phyloP scores from a whole-genome alignment of 2,113 vertebrate species.

The Cynoglossus semilaevis region DNA sequence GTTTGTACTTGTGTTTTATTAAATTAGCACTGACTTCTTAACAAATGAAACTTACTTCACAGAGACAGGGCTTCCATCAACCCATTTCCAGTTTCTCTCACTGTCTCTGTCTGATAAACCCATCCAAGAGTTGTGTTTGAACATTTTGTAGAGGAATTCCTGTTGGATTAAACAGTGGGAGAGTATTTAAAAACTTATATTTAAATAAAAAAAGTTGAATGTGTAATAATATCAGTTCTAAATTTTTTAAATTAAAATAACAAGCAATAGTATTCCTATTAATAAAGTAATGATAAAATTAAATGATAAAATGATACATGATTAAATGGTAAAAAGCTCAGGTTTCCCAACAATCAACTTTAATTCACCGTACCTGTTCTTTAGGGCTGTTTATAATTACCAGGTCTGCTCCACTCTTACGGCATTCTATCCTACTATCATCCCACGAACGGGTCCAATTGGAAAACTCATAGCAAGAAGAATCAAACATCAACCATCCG shows the following conservation, averaged over 20 bases:
- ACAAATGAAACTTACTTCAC: not conserved
- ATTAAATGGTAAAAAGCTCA: too few relatives aligned
- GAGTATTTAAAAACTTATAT: too few relatives aligned
- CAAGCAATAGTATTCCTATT: too few relatives aligned
- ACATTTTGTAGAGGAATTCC: not conserved
- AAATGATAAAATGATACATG: too few relatives aligned
- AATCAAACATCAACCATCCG: conserved; percentile 20
- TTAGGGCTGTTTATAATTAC: conserved; percentile 15
- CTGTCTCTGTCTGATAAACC: conserved; percentile 31
- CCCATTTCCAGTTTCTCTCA: conserved; percentile 52
- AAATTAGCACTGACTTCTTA: not conserved
- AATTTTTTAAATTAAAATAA: too few relatives aligned
- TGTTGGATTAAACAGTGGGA: not conserved
- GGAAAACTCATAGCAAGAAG: conserved; percentile 41
- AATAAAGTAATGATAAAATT: too few relatives aligned
- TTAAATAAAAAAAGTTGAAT: too few relatives aligned
- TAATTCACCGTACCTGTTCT: conserved; percentile 2
- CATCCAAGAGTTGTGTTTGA: not conserved
- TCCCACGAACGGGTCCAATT: conserved; percentile 2
- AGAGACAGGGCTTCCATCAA: conserved; percentile 23
- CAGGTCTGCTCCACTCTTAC: conserved; percentile 32
- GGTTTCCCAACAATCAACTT: too few relatives aligned
- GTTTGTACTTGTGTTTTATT: too few relatives aligned
- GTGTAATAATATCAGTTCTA: too few relatives aligned
- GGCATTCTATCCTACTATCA: conserved; percentile 21